phyloP scores from a whole-genome alignment of 2,797 vertebrate genomes.

The Xiphorhynchus erythropygius region DNA sequence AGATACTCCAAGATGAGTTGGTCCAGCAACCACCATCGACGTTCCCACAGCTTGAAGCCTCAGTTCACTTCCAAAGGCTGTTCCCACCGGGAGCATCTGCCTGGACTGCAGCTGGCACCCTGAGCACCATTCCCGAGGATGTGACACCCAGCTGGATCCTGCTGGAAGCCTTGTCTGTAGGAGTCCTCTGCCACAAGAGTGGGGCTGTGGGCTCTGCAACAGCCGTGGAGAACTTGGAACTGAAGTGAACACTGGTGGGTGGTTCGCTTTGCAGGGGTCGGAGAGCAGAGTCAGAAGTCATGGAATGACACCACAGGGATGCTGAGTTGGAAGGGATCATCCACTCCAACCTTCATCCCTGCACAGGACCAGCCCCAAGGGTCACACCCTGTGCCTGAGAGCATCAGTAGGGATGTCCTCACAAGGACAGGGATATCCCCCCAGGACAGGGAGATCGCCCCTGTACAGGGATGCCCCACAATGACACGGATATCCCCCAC shows the following conservation, averaged over 20 bases:
- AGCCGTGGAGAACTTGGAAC: fast-evolving
- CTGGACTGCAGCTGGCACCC: no score
- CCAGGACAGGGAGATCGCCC: no score
- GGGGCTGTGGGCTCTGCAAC: fast-evolving
- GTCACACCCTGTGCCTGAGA: no score
- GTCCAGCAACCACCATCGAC: fast-evolving
- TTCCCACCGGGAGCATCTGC: no score
- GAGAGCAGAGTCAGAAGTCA: neutral
- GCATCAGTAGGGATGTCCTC: fast-evolving
- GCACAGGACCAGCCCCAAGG: neutral
- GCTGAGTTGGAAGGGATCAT: neutral
- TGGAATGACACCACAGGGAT: no score
- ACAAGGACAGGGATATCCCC: no score
- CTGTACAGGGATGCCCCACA: no score
- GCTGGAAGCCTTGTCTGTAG: neutral
- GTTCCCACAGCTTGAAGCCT: neutral
- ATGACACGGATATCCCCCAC: no score
- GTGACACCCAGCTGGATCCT: fast-evolving
- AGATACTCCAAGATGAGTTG: fast-evolving
- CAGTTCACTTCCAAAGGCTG: neutral
- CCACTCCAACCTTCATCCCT: neutral
- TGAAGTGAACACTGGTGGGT: fast-evolving
- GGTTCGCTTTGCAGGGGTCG: no score
- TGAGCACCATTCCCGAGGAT: fast-evolving
- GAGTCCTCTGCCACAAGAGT: neutral